These are phyloP conservation scores for Channallabes apus DNA, from an alignment of 2,797 vertebrate genomes.

Conservation along the genomic window DNA sequence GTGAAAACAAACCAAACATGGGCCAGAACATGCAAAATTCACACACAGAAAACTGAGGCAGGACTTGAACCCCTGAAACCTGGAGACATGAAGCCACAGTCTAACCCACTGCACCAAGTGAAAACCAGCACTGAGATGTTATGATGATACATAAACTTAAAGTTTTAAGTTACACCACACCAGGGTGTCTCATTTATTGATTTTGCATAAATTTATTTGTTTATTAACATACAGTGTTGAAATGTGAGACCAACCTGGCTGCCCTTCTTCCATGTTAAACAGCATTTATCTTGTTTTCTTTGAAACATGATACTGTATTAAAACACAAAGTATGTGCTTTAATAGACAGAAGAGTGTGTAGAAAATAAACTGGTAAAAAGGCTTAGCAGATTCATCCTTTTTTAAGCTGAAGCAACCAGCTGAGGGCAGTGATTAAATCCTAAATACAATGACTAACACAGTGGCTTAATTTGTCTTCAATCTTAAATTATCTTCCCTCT, in stretches of 20 bases:
- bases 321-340: background rate
- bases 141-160: background rate
- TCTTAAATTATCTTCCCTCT: background rate
- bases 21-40: too few species aligned
- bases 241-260: background rate
- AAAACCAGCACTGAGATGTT: conserved; percentile 12
- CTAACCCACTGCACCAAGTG: background rate
- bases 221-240: background rate
- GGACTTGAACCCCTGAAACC: too few species aligned
- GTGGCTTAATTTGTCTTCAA: conserved; percentile 26
- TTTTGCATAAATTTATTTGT: background rate
- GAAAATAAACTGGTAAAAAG: conserved; percentile 21
- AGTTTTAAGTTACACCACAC: background rate
- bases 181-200: background rate
- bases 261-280: background rate
- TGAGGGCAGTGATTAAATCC: conserved; percentile 39
- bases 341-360: conserved; percentile 38
- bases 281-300: background rate
- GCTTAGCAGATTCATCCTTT: conserved; percentile 34
- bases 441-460: conserved; percentile 35
- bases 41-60: too few species aligned
- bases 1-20: too few species aligned
- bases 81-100: too few species aligned
- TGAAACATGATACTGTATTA: background rate
- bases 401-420: conserved; percentile 34